Evolutionary conservation across 2,113 vertebrate species (phyloP).

Genomic region (Centropristis striata): DNA sequence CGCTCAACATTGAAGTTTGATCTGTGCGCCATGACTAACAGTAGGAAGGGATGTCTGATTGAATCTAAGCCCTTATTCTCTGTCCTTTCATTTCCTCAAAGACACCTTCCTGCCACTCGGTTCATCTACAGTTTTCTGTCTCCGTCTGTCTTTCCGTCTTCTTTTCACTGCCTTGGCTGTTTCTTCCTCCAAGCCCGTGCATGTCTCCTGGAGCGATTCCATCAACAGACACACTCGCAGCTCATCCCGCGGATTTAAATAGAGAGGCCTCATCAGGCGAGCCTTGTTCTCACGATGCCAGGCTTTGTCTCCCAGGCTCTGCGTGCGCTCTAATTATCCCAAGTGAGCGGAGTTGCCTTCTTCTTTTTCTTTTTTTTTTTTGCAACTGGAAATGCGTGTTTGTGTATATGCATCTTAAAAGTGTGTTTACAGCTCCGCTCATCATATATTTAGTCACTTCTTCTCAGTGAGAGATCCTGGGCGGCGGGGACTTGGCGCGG

Average conservation of each 20-base stretch:
- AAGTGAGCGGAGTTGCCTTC: slow-evolving; percentile 40
- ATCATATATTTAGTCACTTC: slow-evolving; percentile 73
- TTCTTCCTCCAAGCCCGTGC: slow-evolving; percentile 42
- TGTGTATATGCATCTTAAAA: slow-evolving; percentile 7
- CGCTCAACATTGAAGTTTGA: slow-evolving; percentile 15
- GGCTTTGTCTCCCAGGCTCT: slow-evolving; percentile 60
- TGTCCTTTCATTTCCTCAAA: slow-evolving; percentile 57
- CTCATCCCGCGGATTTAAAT: slow-evolving; percentile 68
- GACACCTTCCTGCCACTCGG: slow-evolving; percentile 28
- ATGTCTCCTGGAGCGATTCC: slow-evolving; percentile 59
- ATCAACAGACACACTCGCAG: slow-evolving; percentile 52
- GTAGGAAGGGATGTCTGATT: slow-evolving; percentile 52
- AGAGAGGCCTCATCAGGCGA: slow-evolving; percentile 63
- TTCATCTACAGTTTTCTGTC: slow-evolving; percentile 20
- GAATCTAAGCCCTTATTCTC: slow-evolving; percentile 49
- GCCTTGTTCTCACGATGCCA: slow-evolving; percentile 64
- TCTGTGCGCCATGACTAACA: slow-evolving; percentile 39
- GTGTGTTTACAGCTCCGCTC: slow-evolving; percentile 48
- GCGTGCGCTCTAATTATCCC: slow-evolving; percentile 57
- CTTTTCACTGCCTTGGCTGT: slow-evolving; percentile 34
- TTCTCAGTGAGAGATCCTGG: slow-evolving; percentile 43
- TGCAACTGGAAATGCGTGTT: slow-evolving; percentile 26
- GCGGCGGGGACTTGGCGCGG: slow-evolving; percentile 34
- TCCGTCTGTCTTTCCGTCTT: slow-evolving; percentile 30
- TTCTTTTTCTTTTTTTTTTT: slow-evolving; percentile 22